phyloP scores from a whole-genome alignment of 2,113 vertebrate species.

The Psophia crepitans region DNA sequence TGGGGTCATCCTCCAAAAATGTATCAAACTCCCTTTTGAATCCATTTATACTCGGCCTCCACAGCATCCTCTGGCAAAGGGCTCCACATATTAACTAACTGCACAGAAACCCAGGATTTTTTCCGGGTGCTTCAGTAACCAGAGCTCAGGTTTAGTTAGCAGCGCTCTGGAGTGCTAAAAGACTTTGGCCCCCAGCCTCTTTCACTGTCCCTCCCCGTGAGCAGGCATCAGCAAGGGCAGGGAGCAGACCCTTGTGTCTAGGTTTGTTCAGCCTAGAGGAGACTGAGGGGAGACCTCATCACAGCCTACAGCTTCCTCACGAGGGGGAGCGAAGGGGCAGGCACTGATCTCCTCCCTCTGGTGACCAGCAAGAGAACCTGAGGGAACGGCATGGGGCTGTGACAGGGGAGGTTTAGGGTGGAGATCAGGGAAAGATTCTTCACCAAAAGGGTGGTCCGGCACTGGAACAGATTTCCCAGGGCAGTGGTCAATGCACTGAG shows the following conservation, averaged over 20 bases:
- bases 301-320: too few relatives aligned
- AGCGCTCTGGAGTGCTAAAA: neutral
- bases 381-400: too few relatives aligned
- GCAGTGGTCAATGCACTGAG: too few relatives aligned
- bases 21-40: neutral
- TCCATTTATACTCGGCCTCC: neutral
- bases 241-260: neutral
- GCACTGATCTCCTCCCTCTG: too few relatives aligned
- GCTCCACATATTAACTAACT: neutral
- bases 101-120: neutral
- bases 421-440: too few relatives aligned
- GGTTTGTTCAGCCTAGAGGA: too few relatives aligned
- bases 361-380: too few relatives aligned
- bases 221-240: neutral
- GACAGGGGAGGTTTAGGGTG: too few relatives aligned
- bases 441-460: too few relatives aligned
- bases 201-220: neutral
- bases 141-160: neutral
- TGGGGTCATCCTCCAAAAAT: neutral
- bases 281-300: too few relatives aligned
- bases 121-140: neutral
- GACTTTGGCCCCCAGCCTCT: neutral
- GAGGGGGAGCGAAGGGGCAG: too few relatives aligned
- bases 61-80: neutral
- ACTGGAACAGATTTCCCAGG: too few relatives aligned